These are phyloP conservation scores for Catocala nupta DNA, from an alignment of 2,888 invertebrate species.

Conservation along the genomic window DNA sequence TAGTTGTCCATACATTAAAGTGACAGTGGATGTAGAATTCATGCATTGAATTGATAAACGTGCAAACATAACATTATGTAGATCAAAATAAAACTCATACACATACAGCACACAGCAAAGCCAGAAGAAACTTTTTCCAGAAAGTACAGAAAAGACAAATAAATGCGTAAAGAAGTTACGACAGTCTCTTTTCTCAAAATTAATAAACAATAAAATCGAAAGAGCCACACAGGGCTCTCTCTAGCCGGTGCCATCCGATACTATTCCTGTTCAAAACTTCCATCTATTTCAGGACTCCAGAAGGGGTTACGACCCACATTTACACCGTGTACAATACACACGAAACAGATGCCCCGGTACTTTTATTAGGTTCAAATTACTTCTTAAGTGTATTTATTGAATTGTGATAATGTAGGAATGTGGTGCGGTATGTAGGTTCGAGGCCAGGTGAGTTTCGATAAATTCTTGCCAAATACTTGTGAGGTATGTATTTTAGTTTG, in stretches of 20 bases:
- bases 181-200: neutral
- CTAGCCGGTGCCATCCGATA: constrained; percentile 4
- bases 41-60: too few species aligned
- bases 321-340: constrained; percentile 52
- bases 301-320: constrained; percentile 60
- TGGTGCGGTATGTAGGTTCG: constrained; percentile 19
- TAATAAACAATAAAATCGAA: constrained; percentile 11
- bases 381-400: constrained; percentile 49
- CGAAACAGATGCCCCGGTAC: constrained; percentile 67
- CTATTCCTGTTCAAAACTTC: constrained; percentile 39
- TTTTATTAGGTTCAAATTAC: constrained; percentile 72
- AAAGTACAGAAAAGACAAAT: neutral
- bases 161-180: neutral
- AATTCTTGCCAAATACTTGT: constrained; percentile 34
- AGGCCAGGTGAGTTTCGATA: constrained; percentile 22
- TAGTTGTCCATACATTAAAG: too few species aligned
- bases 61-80: too few species aligned
- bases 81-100: too few species aligned
- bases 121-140: neutral
- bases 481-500: too few species aligned
- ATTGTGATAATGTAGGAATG: constrained; percentile 46
- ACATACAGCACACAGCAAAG: too few species aligned
- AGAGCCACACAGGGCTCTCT: constrained; percentile 20
- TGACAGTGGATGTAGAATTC: too few species aligned
- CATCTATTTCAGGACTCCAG: constrained; percentile 54